Base-by-base conservation (phyloP, 2,888 invertebrate genomes). In the Euzetes globulus region DNA sequence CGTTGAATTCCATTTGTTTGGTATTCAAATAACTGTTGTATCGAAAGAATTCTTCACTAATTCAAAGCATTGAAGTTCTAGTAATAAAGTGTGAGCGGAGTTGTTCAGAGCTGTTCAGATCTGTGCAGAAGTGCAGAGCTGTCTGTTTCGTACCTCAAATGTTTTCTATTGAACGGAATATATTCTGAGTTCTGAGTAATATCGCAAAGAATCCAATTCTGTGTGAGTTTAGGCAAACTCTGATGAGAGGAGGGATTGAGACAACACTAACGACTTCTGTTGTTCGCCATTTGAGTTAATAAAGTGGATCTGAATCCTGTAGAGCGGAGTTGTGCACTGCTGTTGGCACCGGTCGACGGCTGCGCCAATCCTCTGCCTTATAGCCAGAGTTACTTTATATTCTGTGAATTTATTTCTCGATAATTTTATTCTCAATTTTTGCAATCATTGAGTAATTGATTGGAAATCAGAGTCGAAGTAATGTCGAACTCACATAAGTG, bases 261-360 rank as follows among this genome's bases (percentile, higher is more conserved):
- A 60, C 60, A 60, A 29, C 60, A 60, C 27, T 60, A 27, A 29
- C 60, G 60, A 7, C 60, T 60, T 60, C 60, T 60, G 60, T 27
- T 60, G 29, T 3, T 15, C 13, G 7, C 9, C 6, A 19, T 17
- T 60, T 4, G 60, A 60, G 60, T 58, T 29, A 15, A 9, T 4
- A 19, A 11, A 60, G 2, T 60, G 60, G 33, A n/a, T 29, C 15
- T 15, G 15, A 47, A 47, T 47, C 3, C 17, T 52, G 41, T 41
- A 9, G n/a, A 19, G 19, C 22, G 17, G 15, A 3, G n/a, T 52
- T 52, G 27, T 60, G 60, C 22, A 4, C 22, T 60, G 27, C 15
- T 27, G 29, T 60, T 19, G 60, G n/a, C n/a, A n/a, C n/a, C n/a
- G n/a, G n/a, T n/a, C n/a, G n/a, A n/a, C n/a, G n/a, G n/a, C n/a